Evolutionary conservation across 2,113 vertebrate species (phyloP), one percentile per base, ranked within the genome.

Genomic region (Trichechus manatus): DNA sequence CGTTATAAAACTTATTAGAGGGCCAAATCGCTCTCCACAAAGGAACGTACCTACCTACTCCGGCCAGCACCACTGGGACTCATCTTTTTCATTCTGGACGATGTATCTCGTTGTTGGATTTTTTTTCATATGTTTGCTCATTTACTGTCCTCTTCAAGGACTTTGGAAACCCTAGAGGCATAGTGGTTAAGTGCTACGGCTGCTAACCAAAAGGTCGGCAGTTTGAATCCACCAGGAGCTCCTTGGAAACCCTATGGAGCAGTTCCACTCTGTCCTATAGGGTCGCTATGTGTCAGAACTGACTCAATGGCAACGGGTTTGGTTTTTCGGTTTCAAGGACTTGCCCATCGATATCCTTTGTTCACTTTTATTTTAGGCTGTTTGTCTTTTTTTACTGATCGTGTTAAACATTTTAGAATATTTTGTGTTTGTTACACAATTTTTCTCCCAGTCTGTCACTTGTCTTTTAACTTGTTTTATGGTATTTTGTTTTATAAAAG

Each of bases 101-200:
- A 6, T 6, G 10, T 3, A 11, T 25, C 9, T n/a, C 33, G 7
- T 0, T 56, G 5, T 6, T 39, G 15, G 29, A 2, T 10, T 25
- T 22, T 33, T 29, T n/a, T 29, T 20, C 44, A 42, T 56, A 23
- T 6, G 36, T 15, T 8, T 61, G 64, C 63, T 19, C 36, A 53
- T 50, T n/a, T 1, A 1, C 23, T n/a, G 33, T 17, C 23, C 22
- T 68, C 47, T 25, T 39, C 8, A 1, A 10, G 42, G 36, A 29
- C 22, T 4, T 87, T 39, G 39, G 39, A 39, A 39, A 39, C 39
- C 39, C 39, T 39, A 39, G 39, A 39, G 39, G 39, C 39, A 39
- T 39, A 39, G 39, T 39, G 39, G 39, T 39, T 39, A 39, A 39
- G 39, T 39, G 39, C 39, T 39, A 39, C 39, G 3, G 39, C 39